phyloP scores from a whole-genome alignment of 2,888 invertebrate genomes.

The Sarcophaga carnaria region DNA sequence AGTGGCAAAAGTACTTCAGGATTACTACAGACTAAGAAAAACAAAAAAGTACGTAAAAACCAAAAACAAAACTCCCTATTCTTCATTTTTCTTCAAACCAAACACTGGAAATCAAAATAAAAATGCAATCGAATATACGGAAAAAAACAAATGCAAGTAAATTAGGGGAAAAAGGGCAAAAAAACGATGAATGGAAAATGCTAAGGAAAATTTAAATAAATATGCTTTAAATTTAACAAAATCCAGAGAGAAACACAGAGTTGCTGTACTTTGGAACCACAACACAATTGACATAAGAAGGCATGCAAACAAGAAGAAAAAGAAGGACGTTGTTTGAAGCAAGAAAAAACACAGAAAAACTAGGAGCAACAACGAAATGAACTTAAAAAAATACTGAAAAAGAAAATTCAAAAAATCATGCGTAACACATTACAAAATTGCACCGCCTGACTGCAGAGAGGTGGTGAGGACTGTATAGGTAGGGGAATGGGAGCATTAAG shows the following conservation, averaged over 20 bases:
- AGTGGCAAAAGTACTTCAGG: too few relatives aligned
- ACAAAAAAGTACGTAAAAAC: too few relatives aligned
- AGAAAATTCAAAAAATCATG: not conserved
- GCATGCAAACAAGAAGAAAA: not conserved
- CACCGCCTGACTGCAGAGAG: not conserved
- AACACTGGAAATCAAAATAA: too few relatives aligned
- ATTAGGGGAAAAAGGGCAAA: too few relatives aligned
- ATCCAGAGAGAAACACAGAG: not conserved
- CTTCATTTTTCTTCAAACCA: too few relatives aligned
- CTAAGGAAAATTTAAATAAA: constrained; percentile 41
- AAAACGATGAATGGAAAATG: too few relatives aligned
- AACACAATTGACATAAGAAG: constrained; percentile 18
- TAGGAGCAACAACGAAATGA: constrained; percentile 5
- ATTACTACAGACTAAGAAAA: too few relatives aligned
- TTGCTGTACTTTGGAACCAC: constrained; percentile 24
- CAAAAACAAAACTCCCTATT: too few relatives aligned
- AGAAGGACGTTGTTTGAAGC: too few relatives aligned
- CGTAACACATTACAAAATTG: constrained; percentile 11
- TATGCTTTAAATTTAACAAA: constrained; percentile 50
- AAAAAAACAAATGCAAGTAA: too few relatives aligned
- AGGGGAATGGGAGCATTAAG: too few relatives aligned
- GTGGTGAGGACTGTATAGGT: not conserved
- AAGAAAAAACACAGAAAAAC: not conserved
- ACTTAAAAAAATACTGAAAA: constrained; percentile 18
- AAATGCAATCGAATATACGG: too few relatives aligned